Percentiles rank a stretch among this genome's conserved stretches.
These are phyloP conservation scores for Tortricodes alternella DNA, from an alignment of 2,888 invertebrate species.

Conservation along the genomic window DNA sequence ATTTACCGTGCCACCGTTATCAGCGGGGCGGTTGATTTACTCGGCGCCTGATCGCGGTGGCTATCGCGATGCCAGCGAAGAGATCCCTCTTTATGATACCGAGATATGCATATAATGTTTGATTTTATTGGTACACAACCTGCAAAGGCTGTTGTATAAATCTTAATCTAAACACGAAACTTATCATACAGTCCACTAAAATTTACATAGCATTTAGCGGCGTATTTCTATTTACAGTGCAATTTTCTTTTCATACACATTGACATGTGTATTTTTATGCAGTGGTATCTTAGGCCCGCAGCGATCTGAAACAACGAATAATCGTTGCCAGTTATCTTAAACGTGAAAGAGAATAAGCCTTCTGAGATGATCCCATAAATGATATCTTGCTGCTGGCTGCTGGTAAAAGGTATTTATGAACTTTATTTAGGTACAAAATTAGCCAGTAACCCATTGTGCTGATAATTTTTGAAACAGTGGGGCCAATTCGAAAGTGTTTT, in stretches of 20 bases:
- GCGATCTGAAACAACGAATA: slow-evolving; percentile 8
- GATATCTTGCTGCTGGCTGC: background rate
- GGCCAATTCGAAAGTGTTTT: no score
- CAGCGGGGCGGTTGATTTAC: slow-evolving; percentile 75
- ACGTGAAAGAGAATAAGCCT: slow-evolving; percentile 2
- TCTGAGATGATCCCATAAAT: background rate
- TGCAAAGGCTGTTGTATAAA: no score
- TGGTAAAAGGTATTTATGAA: background rate
- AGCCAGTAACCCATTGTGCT: no score
- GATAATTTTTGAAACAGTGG: no score
- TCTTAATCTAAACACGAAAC: no score
- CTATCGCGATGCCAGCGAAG: slow-evolving; percentile 22
- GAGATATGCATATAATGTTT: no score
- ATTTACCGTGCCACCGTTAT: slow-evolving; percentile 71
- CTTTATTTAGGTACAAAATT: no score
- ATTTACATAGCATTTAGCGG: no score
- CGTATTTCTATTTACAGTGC: no score
- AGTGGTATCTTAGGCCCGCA: background rate
- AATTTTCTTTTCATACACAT: no score
- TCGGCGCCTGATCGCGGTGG: slow-evolving; percentile 48
- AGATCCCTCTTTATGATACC: slow-evolving; percentile 17
- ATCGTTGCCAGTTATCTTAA: slow-evolving; percentile 2
- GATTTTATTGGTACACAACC: background rate
- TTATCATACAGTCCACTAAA: no score
- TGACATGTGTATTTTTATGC: no score